Conservation (phyloP, 2,113 vertebrate species). For the Apteryx owenii region DNA sequence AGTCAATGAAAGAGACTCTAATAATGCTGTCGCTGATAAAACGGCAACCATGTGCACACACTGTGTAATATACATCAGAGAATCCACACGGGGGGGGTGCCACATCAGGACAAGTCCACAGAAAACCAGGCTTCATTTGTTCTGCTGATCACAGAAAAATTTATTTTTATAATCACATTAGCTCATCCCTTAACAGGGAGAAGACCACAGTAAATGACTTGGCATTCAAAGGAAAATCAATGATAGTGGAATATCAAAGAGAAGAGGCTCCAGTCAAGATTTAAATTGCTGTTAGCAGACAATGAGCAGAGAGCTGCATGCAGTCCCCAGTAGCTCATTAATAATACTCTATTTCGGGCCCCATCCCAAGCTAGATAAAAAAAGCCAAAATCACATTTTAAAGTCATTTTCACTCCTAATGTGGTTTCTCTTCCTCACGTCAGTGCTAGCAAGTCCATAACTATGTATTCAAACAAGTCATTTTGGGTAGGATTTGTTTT, state of each 20-base stretch:
- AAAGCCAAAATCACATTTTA: slow-evolving; percentile 16
- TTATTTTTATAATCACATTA: slow-evolving; percentile 1
- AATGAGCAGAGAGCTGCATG: neutral
- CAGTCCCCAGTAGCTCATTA: slow-evolving; percentile 27
- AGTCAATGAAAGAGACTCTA: neutral
- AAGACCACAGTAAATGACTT: slow-evolving; percentile 10
- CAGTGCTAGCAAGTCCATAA: neutral
- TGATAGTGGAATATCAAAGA: neutral
- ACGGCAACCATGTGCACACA: neutral
- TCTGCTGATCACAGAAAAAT: neutral
- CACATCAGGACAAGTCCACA: neutral
- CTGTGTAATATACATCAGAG: neutral
- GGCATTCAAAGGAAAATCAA: slow-evolving; percentile 50
- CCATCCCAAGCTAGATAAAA: slow-evolving; percentile 2
- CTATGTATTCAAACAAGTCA: neutral
- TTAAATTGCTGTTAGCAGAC: slow-evolving; percentile 42
- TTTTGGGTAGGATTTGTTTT: slow-evolving; percentile 10
- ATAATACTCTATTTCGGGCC: neutral
- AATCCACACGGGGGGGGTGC: neutral
- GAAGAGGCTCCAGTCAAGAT: slow-evolving; percentile 5
- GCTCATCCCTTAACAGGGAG: slow-evolving; percentile 6
- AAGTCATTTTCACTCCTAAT: neutral
- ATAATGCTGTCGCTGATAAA: slow-evolving; percentile 6
- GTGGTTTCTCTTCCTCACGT: neutral
- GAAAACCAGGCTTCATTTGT: slow-evolving; percentile 8